phyloP scores from a whole-genome alignment of 2,113 vertebrate species.

The Callipepla californica region DNA sequence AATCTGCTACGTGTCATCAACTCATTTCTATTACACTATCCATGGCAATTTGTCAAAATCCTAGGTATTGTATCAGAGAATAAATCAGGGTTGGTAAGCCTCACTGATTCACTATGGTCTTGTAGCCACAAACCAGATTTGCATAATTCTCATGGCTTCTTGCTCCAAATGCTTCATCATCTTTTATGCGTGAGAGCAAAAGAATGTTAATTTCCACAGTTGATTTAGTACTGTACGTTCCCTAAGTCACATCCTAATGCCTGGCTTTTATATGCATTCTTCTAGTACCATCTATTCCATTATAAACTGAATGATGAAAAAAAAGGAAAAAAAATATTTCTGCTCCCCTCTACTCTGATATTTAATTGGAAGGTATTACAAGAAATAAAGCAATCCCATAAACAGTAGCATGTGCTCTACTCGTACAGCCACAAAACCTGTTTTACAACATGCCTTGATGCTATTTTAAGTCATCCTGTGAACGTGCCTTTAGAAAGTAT shows the following conservation, averaged over 20 bases:
- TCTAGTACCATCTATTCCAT: background rate
- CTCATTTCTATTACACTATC: background rate
- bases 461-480: conserved; percentile 38
- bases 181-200: background rate
- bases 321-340: background rate
- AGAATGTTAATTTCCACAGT: conserved; percentile 2
- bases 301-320: background rate
- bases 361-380: conserved; percentile 45
- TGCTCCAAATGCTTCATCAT: background rate
- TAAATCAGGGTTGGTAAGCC: conserved; percentile 38
- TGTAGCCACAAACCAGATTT: background rate
- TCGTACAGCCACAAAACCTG: conserved; percentile 20
- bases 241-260: background rate
- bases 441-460: background rate
- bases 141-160: conserved; percentile 28
- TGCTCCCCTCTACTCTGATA: background rate
- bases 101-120: conserved; percentile 18
- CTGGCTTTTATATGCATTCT: background rate
- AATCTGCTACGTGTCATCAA: background rate
- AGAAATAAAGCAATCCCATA: conserved; percentile 20
- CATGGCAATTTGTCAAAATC: conserved; percentile 28
- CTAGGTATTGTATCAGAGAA: conserved; percentile 38
- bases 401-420: background rate
- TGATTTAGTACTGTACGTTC: background rate
- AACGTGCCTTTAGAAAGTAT: conserved; percentile 27